These are phyloP conservation scores for Notospermus geniculatus DNA, from an alignment of 1,140 invertebrate genomes.

Conservation along the genomic window DNA sequence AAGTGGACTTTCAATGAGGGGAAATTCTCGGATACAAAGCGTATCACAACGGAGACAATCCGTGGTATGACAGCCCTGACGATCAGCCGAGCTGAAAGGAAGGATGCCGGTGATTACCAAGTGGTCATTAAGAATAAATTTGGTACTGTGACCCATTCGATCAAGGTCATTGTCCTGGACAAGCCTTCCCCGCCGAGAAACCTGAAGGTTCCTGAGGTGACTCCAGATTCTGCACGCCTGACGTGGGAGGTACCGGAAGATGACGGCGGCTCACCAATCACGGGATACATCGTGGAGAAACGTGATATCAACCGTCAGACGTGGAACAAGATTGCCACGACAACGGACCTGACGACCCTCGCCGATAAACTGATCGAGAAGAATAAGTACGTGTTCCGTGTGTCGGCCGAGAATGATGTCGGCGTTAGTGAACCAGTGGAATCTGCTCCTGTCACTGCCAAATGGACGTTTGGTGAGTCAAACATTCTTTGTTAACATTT, in stretches of 20 bases:
- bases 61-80: slow-evolving; percentile 49
- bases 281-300: slow-evolving; percentile 81
- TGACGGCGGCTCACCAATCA: slow-evolving; percentile 89
- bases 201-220: slow-evolving; percentile 59
- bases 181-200: slow-evolving; percentile 7
- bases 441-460: slow-evolving; percentile 92
- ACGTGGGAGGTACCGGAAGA: slow-evolving; percentile 86
- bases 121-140: slow-evolving; percentile 49
- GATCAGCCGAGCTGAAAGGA: slow-evolving; percentile 41
- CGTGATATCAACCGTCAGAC: neutral
- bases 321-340: slow-evolving; percentile 78
- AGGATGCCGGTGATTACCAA: slow-evolving; percentile 49
- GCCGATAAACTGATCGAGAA: slow-evolving; percentile 85
- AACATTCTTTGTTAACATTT: too few relatives aligned
- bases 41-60: slow-evolving; percentile 50
- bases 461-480: slow-evolving; percentile 90
- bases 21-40: slow-evolving; percentile 43
- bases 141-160: slow-evolving; percentile 31
- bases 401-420: slow-evolving; percentile 89
- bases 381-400: slow-evolving; percentile 90
- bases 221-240: slow-evolving; percentile 86
- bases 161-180: slow-evolving; percentile 48
- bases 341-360: slow-evolving; percentile 78
- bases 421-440: slow-evolving; percentile 91
- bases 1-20: slow-evolving; percentile 49